Percentiles rank a stretch among this genome's conserved stretches.
These are phyloP conservation scores for Zosterops hypoxanthus DNA, from an alignment of 2,113 vertebrate genomes.

Conservation along the genomic window DNA sequence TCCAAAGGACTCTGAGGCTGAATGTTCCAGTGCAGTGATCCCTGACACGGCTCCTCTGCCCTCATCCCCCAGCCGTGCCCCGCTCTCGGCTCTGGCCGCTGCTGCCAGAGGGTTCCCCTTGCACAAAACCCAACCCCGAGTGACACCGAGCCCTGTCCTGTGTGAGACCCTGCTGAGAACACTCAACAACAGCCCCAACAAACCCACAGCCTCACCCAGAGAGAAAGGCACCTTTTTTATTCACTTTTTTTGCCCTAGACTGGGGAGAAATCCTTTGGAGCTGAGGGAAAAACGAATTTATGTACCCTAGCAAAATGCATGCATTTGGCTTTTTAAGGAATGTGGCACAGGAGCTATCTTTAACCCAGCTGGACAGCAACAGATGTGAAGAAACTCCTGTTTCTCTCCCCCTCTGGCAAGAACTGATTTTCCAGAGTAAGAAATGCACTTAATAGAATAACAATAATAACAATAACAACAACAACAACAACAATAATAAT, in stretches of 20 bases:
- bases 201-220: fast-evolving
- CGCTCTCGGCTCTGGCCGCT: fast-evolving
- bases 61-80: fast-evolving
- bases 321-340: not conserved
- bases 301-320: fast-evolving
- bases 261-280: not conserved
- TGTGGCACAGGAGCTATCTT: not conserved
- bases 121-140: fast-evolving
- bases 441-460: too few species aligned
- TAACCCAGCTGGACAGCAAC: not conserved
- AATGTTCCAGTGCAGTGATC: fast-evolving
- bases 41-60: not conserved
- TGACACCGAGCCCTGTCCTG: fast-evolving
- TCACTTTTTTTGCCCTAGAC: not conserved
- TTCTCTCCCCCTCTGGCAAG: not conserved
- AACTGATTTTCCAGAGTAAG: not conserved
- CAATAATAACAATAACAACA: not conserved
- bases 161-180: fast-evolving
- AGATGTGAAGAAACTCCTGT: not conserved
- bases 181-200: fast-evolving
- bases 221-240: not conserved
- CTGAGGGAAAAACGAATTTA: fast-evolving
- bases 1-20: not conserved
- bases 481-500: not conserved
- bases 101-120: not conserved